Conservation (phyloP, 2,113 vertebrate species). For the Xenopus tropicalis region UCB_Xtro_10.0 CM004447.2:94830001-94830500, state of each 20-base stretch:
- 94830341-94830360: constrained; percentile 76
- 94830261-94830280: constrained; percentile 87
- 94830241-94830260: constrained; percentile 74
- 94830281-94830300: constrained; percentile 91
- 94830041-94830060: too few relatives aligned
- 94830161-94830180: constrained; percentile 85
- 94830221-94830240: constrained; percentile 66
- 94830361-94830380: constrained; percentile 71
- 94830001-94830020: too few relatives aligned
- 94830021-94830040: too few relatives aligned
- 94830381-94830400: constrained; percentile 57
- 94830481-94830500: constrained; percentile 51
- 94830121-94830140: too few relatives aligned
- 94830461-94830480: constrained; percentile 62
- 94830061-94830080: too few relatives aligned
- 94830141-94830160: too few relatives aligned
- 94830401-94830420: constrained; percentile 63
- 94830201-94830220: constrained; percentile 94
- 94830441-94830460: constrained; percentile 53
- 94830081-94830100: too few relatives aligned
- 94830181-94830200: constrained; percentile 90
- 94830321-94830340: constrained; percentile 80
- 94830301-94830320: constrained; percentile 91
- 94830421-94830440: constrained; percentile 51
- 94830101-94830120: too few relatives aligned